A percentile compares a stretch with the other conserved stretches of the same genome.
Conservation (phyloP, 2,113 vertebrate species). For the Sphyrna mokarran region DNA sequence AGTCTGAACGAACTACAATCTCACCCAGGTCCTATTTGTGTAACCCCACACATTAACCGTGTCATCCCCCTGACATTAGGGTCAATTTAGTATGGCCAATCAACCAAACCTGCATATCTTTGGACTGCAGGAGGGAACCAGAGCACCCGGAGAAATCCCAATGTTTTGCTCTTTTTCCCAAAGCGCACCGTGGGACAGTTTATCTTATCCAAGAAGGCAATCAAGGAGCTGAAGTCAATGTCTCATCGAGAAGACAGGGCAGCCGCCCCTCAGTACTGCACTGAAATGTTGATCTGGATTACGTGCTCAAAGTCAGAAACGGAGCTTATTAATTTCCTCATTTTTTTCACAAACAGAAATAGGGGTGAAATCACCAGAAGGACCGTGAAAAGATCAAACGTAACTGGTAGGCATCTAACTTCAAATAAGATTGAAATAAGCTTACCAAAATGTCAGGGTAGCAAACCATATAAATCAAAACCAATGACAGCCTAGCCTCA, state of each 20-base stretch:
- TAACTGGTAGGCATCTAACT: conserved; percentile 41
- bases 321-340: conserved; percentile 11
- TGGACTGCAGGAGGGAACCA: too few species aligned
- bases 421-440: conserved; percentile 46
- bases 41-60: too few species aligned
- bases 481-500: conserved; percentile 37
- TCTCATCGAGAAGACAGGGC: not conserved
- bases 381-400: conserved; percentile 42
- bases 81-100: too few species aligned
- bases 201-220: too few species aligned
- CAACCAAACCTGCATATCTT: too few species aligned
- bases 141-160: too few species aligned
- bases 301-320: not conserved
- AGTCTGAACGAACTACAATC: too few species aligned
- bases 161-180: too few species aligned
- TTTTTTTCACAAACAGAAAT: conserved; percentile 22
- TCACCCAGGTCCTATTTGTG: too few species aligned
- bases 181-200: too few species aligned
- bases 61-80: too few species aligned
- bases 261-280: not conserved
- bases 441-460: conserved; percentile 48
- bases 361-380: conserved; percentile 32
- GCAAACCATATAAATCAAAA: conserved; percentile 42
- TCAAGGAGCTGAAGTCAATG: too few species aligned
- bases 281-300: not conserved